phyloP scores from a whole-genome alignment of 1,140 invertebrate species.

The Meloidogyne chitwoodi region DNA sequence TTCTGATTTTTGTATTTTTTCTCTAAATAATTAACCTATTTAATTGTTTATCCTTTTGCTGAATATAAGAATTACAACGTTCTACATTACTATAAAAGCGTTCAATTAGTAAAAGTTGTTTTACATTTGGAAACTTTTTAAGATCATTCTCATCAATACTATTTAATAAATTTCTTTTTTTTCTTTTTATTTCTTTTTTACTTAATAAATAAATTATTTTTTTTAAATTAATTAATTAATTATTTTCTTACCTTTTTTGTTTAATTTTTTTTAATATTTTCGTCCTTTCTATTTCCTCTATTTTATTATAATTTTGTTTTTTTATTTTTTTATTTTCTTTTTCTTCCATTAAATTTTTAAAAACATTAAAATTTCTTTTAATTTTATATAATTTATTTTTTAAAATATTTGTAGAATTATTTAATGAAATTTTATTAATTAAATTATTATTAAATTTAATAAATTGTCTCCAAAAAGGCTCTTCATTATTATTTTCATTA shows the following conservation, averaged over 20 bases:
- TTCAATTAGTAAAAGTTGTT: constrained; percentile 1
- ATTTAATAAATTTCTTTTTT: not conserved
- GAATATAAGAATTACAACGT: constrained; percentile 1
- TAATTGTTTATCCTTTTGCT: not conserved
- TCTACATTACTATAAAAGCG: not conserved
- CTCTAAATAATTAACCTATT: not conserved
- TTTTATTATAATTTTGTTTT: not conserved
- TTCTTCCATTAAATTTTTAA: not conserved
- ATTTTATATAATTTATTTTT: not conserved
- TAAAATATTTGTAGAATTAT: not conserved
- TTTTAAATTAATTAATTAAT: not conserved
- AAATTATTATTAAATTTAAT: not conserved
- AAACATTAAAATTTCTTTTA: not conserved
- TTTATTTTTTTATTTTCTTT: not conserved
- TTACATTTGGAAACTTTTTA: constrained; percentile 6
- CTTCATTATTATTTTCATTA: not conserved
- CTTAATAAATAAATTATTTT: no score
- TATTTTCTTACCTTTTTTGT: no score
- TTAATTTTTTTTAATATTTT: not conserved
- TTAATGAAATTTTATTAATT: not conserved
- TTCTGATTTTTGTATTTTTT: not conserved
- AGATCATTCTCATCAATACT: constrained; percentile 1
- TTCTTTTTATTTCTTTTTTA: not conserved
- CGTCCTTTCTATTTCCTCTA: not conserved
- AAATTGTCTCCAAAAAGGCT: not conserved